Base-by-base conservation (phyloP, 2,888 invertebrate genomes). In the Eledone cirrhosa region DNA sequence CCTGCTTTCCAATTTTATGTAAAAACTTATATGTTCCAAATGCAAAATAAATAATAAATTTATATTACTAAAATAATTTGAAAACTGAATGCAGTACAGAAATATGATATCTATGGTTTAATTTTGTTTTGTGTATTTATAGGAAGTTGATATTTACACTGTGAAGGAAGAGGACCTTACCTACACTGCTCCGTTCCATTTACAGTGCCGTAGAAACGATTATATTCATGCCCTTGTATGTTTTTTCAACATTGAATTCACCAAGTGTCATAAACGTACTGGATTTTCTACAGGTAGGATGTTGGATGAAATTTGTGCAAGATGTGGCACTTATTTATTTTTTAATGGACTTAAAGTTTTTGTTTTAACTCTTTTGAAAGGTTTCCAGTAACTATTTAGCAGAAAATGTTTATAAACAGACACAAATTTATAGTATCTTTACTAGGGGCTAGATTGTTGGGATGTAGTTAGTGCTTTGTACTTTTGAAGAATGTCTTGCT, bases 171-270 rank as follows among this genome's bases (percentile, higher is more conserved):
- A 95, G 78, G 99, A 99, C 92, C 93, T 99, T 82, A 94, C 96
- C 86, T 99, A 99, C 90, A 94, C 94, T 67, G 94, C 97, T 0
- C 96, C 96, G 2, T 93, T 93, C 86, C 86, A 88, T 74, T 87
- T 92, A 76, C 85, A 87, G 47, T 90, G 89, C 80, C 85, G 96
- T 80, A 94, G 98, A 81, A 97, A 98, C 90, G 99, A 99, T 91
- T 98, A 98, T 91, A 94, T 98, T 81, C 98, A 99, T 90, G 99
- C 99, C 0, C 92, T 99, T 87, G 99, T 99, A 84, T 98, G 99
- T 31, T 99, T 97, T 92, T 99, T 99, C 92, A 99, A 97, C 89
- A 97, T 99, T 85, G 99, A 99, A 92, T 99, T 99, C 93, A 97
- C 98, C 59, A 98, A 98, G 93, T 99, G 98, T 87, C 99, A 99